A percentile compares a stretch with the other conserved stretches of the same genome.
These are phyloP conservation scores for Argynnis bischoffii DNA, from an alignment of 2,888 invertebrate genomes.

Conservation along the genomic window DNA sequence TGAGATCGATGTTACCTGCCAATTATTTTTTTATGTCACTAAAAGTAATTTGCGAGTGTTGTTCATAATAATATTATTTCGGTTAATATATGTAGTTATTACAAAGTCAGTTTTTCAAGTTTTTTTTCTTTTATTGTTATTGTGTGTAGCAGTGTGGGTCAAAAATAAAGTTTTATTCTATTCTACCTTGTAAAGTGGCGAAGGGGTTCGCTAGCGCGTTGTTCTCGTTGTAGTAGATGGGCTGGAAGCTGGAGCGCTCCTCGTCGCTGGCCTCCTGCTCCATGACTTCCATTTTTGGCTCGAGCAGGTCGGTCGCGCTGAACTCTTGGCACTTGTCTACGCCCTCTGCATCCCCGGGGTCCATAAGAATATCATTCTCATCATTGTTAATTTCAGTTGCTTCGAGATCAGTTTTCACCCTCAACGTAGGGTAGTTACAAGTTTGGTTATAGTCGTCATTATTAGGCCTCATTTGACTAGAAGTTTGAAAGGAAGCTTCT, in stretches of 20 bases:
- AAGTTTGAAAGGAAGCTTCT: slow-evolving; percentile 80
- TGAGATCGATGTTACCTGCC: slow-evolving; percentile 77
- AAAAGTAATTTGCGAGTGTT: not conserved
- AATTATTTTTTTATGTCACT: not conserved
- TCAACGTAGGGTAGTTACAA: slow-evolving; percentile 73
- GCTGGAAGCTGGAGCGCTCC: slow-evolving; percentile 77
- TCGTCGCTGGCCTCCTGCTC: slow-evolving; percentile 87
- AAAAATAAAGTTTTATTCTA: not conserved
- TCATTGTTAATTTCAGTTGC: slow-evolving; percentile 77
- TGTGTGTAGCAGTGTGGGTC: not conserved
- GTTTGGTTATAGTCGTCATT: slow-evolving; percentile 80
- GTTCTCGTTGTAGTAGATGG: slow-evolving; percentile 71
- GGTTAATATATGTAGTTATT: not conserved
- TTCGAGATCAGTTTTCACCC: slow-evolving; percentile 82
- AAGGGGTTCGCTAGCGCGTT: slow-evolving; percentile 77
- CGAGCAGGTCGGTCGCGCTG: slow-evolving; percentile 74
- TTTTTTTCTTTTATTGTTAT: not conserved
- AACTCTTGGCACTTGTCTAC: slow-evolving; percentile 73
- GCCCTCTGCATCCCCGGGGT: slow-evolving; percentile 71
- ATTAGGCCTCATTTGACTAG: slow-evolving; percentile 83
- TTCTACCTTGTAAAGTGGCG: slow-evolving; percentile 70
- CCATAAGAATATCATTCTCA: slow-evolving; percentile 75
- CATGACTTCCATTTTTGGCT: slow-evolving; percentile 88
- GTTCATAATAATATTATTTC: not conserved
- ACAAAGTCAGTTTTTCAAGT: not conserved